Conservation (phyloP, 2,888 invertebrate species). For the Gastracanthus pulcherrimus region DNA sequence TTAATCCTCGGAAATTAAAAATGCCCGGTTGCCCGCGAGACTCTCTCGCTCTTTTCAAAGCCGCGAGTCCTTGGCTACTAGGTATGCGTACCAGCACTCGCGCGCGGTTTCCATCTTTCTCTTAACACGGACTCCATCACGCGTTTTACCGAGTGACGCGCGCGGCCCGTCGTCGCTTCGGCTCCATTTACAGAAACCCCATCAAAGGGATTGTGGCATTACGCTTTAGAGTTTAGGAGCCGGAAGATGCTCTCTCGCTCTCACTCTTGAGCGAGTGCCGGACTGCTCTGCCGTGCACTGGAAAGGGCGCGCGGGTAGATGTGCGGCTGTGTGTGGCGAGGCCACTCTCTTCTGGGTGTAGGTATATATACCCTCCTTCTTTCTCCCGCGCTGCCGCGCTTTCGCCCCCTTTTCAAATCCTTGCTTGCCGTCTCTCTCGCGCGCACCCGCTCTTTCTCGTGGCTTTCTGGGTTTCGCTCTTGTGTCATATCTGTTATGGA, state of each 20-base stretch:
- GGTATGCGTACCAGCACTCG: background rate
- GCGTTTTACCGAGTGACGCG: slow-evolving; percentile 36
- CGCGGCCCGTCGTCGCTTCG: slow-evolving; percentile 44
- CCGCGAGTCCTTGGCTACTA: slow-evolving; percentile 34
- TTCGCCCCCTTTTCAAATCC: slow-evolving; percentile 26
- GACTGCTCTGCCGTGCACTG: background rate
- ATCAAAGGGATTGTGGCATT: slow-evolving; percentile 76
- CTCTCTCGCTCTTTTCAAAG: slow-evolving; percentile 60
- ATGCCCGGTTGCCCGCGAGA: slow-evolving; percentile 66
- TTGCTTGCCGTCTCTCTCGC: background rate
- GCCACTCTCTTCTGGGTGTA: no score
- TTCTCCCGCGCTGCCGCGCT: slow-evolving; percentile 52
- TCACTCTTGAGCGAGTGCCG: background rate
- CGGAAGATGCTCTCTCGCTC: slow-evolving; percentile 59
- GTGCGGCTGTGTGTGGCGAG: background rate
- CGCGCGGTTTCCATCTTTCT: slow-evolving; percentile 18
- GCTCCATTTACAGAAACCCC: slow-evolving; percentile 77
- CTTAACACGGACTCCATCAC: slow-evolving; percentile 26
- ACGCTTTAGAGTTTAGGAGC: slow-evolving; percentile 70
- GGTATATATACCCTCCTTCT: no score
- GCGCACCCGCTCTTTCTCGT: background rate
- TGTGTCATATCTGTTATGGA: no score
- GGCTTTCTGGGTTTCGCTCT: background rate
- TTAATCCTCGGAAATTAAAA: slow-evolving; percentile 76
- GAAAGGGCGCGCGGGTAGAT: background rate